These are phyloP conservation scores for Brachypodius melanocephalos DNA, from an alignment of 2,113 vertebrate species.

Conservation along the genomic window DNA sequence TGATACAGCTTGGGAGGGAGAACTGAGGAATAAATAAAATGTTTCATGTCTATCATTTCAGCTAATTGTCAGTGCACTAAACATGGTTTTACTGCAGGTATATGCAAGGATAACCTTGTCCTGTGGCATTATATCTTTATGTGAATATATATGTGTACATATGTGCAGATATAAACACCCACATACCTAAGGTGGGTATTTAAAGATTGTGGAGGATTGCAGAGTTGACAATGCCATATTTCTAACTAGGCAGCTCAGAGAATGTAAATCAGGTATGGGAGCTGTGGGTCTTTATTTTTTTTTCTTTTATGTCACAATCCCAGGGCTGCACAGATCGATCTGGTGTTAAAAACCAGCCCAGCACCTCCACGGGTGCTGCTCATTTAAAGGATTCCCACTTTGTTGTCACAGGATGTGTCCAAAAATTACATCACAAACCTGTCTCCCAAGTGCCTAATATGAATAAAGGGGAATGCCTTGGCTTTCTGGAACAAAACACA, in stretches of 20 bases:
- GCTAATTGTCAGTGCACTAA: not conserved
- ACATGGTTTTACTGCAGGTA: not conserved
- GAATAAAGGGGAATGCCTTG: not conserved
- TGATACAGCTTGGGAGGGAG: not conserved
- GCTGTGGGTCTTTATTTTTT: accelerated
- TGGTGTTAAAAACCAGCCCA: not conserved
- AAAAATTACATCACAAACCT: not conserved
- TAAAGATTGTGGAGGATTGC: not conserved
- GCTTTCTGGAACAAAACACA: not conserved
- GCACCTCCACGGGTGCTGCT: not conserved
- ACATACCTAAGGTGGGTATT: not conserved
- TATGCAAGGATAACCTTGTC: not conserved
- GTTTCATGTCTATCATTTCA: not conserved
- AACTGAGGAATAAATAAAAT: not conserved
- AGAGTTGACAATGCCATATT: not conserved
- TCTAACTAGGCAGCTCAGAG: not conserved
- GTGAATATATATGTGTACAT: not conserved
- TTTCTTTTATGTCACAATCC: not conserved
- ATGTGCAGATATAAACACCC: accelerated
- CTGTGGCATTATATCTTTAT: not conserved
- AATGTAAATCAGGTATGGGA: not conserved
- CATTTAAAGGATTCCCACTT: not conserved
- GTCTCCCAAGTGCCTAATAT: not conserved
- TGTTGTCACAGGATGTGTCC: not conserved
- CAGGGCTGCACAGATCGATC: not conserved